Conservation (phyloP, 2,797 vertebrate genomes). For the Anguilla obscura region DNA sequence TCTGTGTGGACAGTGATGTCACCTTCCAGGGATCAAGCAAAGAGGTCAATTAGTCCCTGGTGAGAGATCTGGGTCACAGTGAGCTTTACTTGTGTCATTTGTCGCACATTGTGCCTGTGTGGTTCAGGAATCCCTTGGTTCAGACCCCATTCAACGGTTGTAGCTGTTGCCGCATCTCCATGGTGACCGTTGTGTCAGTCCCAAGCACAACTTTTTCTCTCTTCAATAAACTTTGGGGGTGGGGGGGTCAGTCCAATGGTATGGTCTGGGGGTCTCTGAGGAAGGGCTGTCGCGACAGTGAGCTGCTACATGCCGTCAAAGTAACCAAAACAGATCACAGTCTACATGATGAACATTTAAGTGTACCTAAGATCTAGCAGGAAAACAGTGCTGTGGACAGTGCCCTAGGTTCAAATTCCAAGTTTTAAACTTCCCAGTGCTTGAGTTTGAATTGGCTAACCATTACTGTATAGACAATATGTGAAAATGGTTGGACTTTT, state of each 20-base stretch:
- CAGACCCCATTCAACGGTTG: neutral
- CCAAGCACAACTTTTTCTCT: slow-evolving; percentile 4
- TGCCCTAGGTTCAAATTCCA: neutral
- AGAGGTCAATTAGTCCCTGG: slow-evolving; percentile 5
- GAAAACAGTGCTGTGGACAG: neutral
- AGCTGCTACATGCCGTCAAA: neutral
- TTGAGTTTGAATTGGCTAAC: neutral
- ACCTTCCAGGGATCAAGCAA: slow-evolving; percentile 6
- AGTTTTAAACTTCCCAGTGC: neutral
- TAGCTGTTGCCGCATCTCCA: slow-evolving; percentile 1
- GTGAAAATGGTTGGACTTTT: neutral
- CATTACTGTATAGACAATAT: neutral
- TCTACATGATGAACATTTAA: neutral
- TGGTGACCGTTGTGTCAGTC: neutral
- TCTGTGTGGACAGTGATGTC: slow-evolving; percentile 10
- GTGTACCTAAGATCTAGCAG: neutral
- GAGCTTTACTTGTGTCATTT: neutral
- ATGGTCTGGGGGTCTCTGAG: neutral
- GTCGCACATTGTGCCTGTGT: neutral
- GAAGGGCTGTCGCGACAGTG: neutral
- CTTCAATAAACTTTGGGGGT: neutral
- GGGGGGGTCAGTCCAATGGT: neutral
- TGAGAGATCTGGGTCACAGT: neutral
- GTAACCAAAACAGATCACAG: neutral
- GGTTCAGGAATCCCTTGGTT: neutral